phyloP scores from a whole-genome alignment of 2,797 vertebrate species.

The Enteromius trimaculatus region DNA sequence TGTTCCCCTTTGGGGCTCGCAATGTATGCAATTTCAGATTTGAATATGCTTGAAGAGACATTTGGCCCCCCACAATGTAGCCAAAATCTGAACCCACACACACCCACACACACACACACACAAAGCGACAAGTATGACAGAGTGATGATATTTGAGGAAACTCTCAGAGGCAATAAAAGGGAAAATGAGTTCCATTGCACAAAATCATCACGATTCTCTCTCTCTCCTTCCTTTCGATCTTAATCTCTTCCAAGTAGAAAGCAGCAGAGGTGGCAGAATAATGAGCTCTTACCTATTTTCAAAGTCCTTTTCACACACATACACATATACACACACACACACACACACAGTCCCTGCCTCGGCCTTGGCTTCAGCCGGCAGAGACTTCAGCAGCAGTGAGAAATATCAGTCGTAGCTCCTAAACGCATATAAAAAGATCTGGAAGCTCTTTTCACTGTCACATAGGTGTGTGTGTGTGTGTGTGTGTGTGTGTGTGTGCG shows the following conservation, averaged over 20 bases:
- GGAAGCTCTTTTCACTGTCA: conserved; percentile 53
- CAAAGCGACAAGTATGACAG: conserved; percentile 54
- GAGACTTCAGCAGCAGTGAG: conserved; percentile 33
- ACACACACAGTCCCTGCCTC: not conserved
- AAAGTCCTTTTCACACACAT: conserved; percentile 35
- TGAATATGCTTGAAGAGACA: not conserved
- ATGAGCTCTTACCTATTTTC: conserved; percentile 54
- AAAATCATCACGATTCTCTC: conserved; percentile 41
- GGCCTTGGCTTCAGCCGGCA: conserved; percentile 16
- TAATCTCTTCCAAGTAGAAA: conserved; percentile 33
- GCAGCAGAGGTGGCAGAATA: conserved; percentile 54
- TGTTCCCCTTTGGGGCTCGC: not conserved
- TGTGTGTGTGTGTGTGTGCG: not conserved
- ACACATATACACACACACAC: not conserved
- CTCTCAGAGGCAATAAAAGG: conserved; percentile 50
- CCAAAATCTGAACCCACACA: conserved; percentile 1
- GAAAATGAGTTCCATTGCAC: conserved; percentile 48
- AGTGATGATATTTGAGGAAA: conserved; percentile 55
- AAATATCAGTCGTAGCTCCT: conserved; percentile 41
- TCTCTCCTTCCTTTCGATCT: conserved; percentile 37
- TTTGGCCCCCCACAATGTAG: not conserved
- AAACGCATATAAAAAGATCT: conserved; percentile 48
- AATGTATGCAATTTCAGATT: not conserved
- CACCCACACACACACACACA: conserved; percentile 8
- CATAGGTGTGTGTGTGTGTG: conserved; percentile 17